A percentile compares a stretch with the other conserved stretches of the same genome.
Conservation (phyloP, 2,888 invertebrate genomes). For the Sarcophaga carnaria region DNA sequence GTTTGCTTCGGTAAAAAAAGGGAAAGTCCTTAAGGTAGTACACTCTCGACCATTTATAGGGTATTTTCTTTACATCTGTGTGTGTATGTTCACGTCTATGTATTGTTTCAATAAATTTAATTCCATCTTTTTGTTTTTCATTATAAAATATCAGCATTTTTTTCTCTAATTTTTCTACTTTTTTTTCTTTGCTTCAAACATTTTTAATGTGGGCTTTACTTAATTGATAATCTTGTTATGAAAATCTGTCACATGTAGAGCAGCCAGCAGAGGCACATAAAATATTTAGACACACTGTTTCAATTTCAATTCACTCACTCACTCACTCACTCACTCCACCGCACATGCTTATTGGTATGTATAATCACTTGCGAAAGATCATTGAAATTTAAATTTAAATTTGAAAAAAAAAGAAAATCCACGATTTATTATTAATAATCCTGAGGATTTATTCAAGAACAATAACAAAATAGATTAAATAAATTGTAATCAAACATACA, state of each 20-base stretch:
- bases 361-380: background rate
- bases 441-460: constrained; percentile 41
- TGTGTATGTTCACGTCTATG: background rate
- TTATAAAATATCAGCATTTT: constrained; percentile 8
- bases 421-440: constrained; percentile 36
- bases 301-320: too few relatives aligned
- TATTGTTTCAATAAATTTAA: background rate
- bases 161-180: background rate
- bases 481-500: background rate
- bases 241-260: constrained; percentile 69
- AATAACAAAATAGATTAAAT: background rate
- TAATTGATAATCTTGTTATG: constrained; percentile 69
- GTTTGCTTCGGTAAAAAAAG: too few relatives aligned
- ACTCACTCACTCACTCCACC: background rate
- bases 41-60: too few relatives aligned
- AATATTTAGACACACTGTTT: constrained; percentile 51
- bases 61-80: background rate
- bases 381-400: constrained; percentile 24
- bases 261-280: constrained; percentile 38
- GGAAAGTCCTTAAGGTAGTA: too few relatives aligned
- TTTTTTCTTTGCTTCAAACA: background rate
- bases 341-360: background rate
- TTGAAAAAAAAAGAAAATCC: constrained; percentile 1
- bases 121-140: background rate
- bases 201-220: constrained; percentile 62